These are phyloP conservation scores for Austrofundulus limnaeus DNA, from an alignment of 2,113 vertebrate species.

Conservation along the genomic window DNA sequence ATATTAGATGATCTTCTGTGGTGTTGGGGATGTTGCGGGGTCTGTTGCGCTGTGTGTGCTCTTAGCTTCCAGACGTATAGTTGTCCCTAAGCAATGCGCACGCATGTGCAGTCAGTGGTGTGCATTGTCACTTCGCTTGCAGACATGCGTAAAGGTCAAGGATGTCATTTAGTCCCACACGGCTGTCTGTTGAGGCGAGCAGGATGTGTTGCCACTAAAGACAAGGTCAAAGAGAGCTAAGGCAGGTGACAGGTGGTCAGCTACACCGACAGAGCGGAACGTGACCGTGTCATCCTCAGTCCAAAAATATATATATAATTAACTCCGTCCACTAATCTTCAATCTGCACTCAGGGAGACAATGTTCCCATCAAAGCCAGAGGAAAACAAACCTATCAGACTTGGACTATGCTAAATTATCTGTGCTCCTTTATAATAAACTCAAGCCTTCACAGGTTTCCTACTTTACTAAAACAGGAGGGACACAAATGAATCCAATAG, in stretches of 20 bases:
- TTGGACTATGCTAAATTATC: slow-evolving; percentile 38
- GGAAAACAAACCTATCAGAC: slow-evolving; percentile 16
- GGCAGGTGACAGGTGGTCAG: slow-evolving; percentile 69
- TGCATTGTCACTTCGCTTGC: slow-evolving; percentile 49
- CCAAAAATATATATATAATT: slow-evolving; percentile 69
- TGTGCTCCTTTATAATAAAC: slow-evolving; percentile 60
- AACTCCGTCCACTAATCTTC: slow-evolving; percentile 31
- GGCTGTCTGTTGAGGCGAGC: slow-evolving; percentile 52
- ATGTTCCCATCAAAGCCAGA: slow-evolving; percentile 26
- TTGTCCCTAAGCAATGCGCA: slow-evolving; percentile 31
- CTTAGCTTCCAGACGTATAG: not conserved
- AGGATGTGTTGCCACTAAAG: slow-evolving; percentile 55
- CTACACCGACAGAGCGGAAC: slow-evolving; percentile 45
- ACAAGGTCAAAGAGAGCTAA: slow-evolving; percentile 64
- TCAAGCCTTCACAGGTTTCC: slow-evolving; percentile 17
- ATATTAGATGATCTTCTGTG: slow-evolving; percentile 71
- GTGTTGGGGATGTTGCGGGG: slow-evolving; percentile 27
- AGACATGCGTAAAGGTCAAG: slow-evolving; percentile 64
- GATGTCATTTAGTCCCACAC: slow-evolving; percentile 60
- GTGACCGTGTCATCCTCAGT: slow-evolving; percentile 59
- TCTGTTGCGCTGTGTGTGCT: slow-evolving; percentile 6
- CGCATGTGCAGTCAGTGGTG: slow-evolving; percentile 36
- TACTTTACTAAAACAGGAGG: not conserved
- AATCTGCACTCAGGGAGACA: slow-evolving; percentile 33
- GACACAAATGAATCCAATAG: slow-evolving; percentile 26